Percentiles rank a stretch among this genome's conserved stretches.
phyloP scores from a whole-genome alignment of 2,797 vertebrate species.

The Hydrophis major region DNA sequence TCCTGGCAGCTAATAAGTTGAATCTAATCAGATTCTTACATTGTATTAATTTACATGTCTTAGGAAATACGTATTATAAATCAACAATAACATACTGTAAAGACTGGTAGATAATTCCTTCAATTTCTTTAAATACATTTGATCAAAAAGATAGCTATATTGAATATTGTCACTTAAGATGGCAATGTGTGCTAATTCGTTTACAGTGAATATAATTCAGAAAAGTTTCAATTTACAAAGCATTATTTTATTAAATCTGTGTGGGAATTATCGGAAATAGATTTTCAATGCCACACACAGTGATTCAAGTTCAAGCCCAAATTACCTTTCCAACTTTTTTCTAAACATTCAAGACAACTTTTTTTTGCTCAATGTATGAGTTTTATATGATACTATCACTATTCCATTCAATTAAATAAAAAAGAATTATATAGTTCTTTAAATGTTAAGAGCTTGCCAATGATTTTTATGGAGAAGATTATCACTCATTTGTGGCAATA shows the following conservation, averaged over 20 bases:
- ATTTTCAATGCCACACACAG: neutral
- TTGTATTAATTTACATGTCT: neutral
- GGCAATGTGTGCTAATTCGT: neutral
- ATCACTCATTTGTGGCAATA: neutral
- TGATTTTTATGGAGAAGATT: neutral
- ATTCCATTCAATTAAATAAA: neutral
- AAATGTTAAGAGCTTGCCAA: neutral
- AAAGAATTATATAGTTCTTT: neutral
- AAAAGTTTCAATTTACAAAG: neutral
- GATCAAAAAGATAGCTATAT: neutral
- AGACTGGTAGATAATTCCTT: neutral
- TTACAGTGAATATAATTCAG: neutral
- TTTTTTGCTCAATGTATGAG: neutral
- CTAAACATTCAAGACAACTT: neutral
- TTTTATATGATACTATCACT: neutral
- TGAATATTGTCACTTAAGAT: neutral
- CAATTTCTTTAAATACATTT: neutral
- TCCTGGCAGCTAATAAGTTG: neutral
- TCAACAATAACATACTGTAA: neutral
- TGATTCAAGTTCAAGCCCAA: neutral
- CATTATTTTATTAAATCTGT: neutral
- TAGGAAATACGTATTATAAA: neutral
- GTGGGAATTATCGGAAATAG: neutral
- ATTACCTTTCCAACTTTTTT: neutral
- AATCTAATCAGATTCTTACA: neutral